Percentiles rank a stretch among this genome's conserved stretches.
These are phyloP conservation scores for Hirudinaria manillensis DNA, from an alignment of 2,888 invertebrate species.

Conservation along the genomic window DNA sequence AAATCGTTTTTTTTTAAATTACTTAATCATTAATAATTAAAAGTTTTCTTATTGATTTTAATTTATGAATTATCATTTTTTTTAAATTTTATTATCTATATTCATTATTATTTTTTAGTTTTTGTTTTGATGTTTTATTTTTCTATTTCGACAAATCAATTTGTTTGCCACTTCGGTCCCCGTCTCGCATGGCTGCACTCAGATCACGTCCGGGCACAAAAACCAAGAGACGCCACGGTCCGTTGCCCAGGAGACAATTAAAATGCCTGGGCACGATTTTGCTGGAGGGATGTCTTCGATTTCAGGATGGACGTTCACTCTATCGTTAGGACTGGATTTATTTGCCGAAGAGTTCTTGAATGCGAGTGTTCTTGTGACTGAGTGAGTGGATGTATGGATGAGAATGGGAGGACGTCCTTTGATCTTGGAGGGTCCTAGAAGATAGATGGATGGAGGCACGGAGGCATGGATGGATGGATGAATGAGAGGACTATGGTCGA, in stretches of 20 bases:
- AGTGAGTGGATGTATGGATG: neutral
- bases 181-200: neutral
- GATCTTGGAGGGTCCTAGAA: too few species aligned
- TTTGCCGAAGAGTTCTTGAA: neutral
- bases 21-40: too few species aligned
- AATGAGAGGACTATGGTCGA: neutral
- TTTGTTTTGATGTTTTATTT: neutral
- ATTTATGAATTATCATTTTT: too few species aligned
- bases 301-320: neutral
- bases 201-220: neutral
- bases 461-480: neutral
- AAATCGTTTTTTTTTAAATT: too few species aligned
- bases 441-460: neutral
- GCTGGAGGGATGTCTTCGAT: neutral
- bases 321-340: neutral
- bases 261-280: neutral
- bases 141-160: neutral
- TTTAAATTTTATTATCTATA: neutral
- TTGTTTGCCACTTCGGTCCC: neutral
- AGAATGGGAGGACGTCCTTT: too few species aligned
- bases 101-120: neutral
- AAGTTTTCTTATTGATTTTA: too few species aligned
- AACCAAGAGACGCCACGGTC: neutral
- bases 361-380: neutral
- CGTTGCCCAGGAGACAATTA: conserved; percentile 11